These are phyloP conservation scores for Diaphora mendica DNA, from an alignment of 2,888 invertebrate species.

Conservation along the genomic window DNA sequence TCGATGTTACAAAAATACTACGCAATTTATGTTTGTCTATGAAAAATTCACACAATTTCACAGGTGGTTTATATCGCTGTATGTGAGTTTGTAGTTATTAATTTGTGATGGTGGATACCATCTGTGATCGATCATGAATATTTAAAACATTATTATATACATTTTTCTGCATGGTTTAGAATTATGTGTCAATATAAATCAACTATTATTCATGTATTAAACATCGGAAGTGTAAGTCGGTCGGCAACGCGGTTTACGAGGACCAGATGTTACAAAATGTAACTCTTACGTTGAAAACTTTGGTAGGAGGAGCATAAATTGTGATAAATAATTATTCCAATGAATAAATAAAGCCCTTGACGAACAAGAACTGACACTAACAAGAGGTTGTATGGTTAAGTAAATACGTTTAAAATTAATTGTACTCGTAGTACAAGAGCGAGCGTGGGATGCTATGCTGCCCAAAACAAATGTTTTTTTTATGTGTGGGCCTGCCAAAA, in stretches of 20 bases:
- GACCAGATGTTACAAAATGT: neutral
- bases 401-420: slow-evolving; percentile 3
- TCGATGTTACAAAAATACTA: neutral
- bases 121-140: slow-evolving; percentile 17
- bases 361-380: neutral
- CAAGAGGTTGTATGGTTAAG: slow-evolving; percentile 3
- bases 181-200: neutral
- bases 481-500: no score
- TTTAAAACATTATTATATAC: neutral
- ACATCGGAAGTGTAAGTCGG: neutral
- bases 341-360: neutral
- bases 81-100: slow-evolving; percentile 5
- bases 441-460: neutral
- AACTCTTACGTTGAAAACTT: neutral
- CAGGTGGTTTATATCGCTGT: slow-evolving; percentile 13
- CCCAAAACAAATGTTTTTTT: no score
- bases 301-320: neutral
- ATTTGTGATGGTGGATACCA: slow-evolving; percentile 11
- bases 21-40: neutral
- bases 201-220: neutral
- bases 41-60: slow-evolving; percentile 5
- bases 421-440: neutral
- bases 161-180: slow-evolving; percentile 5
- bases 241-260: no score
- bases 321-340: neutral